Evolutionary conservation across 2,797 vertebrate genomes (phyloP), one percentile per base, ranked within the genome.

Genomic region (Holocentrus rufus): DNA sequence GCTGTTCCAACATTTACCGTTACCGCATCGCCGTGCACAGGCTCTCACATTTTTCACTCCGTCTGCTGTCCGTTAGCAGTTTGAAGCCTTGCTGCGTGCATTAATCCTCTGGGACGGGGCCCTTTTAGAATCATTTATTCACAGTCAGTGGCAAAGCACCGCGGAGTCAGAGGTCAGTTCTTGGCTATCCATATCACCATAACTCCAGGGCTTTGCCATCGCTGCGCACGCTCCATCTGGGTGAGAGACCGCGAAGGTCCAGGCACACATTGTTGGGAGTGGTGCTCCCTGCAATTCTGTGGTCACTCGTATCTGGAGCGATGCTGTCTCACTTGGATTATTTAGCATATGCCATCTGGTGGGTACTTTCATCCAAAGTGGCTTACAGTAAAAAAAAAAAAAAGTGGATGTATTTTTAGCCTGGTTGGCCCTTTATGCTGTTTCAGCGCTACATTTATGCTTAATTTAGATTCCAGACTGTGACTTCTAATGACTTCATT

Each of bases 91-190:
- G 76, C 73, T 55, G 80, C 66, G 82, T 68, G 65, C 81, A 90
- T 88, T 85, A 89, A 84, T 87, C 86, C 84, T 84, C 74, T 66
- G 80, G 88, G 88, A 87, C 73, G 80, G 68, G 30, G 68, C 42
- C 77, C 85, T 69, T 80, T 90, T 79, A 77, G 69, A 87, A 62
- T 85, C 86, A 90, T 90, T 91, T 90, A 89, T 90, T 90, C 89
- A 90, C 86, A 85, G 85, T 76, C 53, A 57, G 89, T 64, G 85
- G 76, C 81, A 87, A 89, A 88, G 81, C 56, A 23, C 62, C 0
- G 18, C 23, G 18, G 63, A 81, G 83, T 89, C 89, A 91, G 79
- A 90, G 91, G 83, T 90, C 84, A 88, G 70, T 31, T 18, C 74
- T 83, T 77, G 85, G 77, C 67, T 82, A 84, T 87, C 89, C 82